Base-by-base conservation (phyloP, 2,888 invertebrate species). In the Drosophila diplacantha region DNA sequence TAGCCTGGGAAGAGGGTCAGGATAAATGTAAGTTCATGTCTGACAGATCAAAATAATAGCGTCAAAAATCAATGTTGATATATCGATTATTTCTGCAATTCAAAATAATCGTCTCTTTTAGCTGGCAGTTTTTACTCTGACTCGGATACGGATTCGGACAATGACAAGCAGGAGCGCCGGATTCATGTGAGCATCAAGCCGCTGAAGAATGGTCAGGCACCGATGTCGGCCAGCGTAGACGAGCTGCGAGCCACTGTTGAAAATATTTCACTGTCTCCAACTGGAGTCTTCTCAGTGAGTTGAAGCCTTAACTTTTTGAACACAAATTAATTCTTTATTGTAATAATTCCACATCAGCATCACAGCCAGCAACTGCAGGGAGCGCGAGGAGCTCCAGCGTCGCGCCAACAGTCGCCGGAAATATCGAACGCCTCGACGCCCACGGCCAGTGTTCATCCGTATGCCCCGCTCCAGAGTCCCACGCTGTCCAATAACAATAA, bases 151-250 rank as follows among this genome's bases (percentile, higher is more conserved):
- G 93, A 97, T 87, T 96, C 97, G 56, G 96, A 96, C 89, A 92
- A 96, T 81, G 96, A 96, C 84, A 96, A 96, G 82, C 91, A 93
- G 53, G 95, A 95, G 82, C 92, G 93, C 74, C 96, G 96, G 88
- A 95, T 98, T 74, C 95, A 95, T 85, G 96, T 98, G 3, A 96
- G 97, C 90, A 98, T 98, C 66, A 97, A 97, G 89, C 98, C 98
- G 1, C 90, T 97, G 49, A 96, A 94, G 85, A 97, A 96, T 89
- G 96, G 96, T 49, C 91, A 93, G 57, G 94, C 94, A 53, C 95
- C 95, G 2, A 95, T 96, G 92, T 95, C 96, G 68, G 96, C 96
- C n/a, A 97, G 96, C 88, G 96, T 97, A 12, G 97, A 97, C 89
- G 97, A 97, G 87, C 90, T 98, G 20, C 91, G 96, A 80, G 96